Evolutionary conservation across 2,888 invertebrate genomes (phyloP), one percentile per base, ranked within the genome.

Genomic region (Tenthredo livida): DNA sequence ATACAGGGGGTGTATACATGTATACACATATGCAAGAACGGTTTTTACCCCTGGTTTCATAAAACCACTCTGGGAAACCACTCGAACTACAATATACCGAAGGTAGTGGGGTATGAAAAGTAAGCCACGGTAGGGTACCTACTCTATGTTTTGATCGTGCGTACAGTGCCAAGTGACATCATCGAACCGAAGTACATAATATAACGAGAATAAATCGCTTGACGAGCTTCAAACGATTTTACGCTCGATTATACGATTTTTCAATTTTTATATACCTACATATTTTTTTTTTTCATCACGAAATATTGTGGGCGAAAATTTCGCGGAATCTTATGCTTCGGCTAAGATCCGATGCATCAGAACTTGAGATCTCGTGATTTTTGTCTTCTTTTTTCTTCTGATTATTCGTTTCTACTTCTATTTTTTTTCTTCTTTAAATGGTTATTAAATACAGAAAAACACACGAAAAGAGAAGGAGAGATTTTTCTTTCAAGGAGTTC

Each of bases 41-140:
- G 40, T 73, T 73, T 73, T 73, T 73, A 37, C 40, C 37, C 37
- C 72, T 40, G n/a, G 54, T 7, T n/a, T 54, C 43, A 10, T 40
- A 43, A 73, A 37, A 37, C 40, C 72, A 43, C 72, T 37, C 7
- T 33, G 33, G 12, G 0, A 29, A 33, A 9, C 17, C 25, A 33
- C 67, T 33, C 33, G 33, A 33, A 67, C 67, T 29, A 33, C 33
- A 33, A 33, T 67, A 33, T 29, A 25, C 25, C 12, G 29, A 65
- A 65, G 29, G 21, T n/a, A 21, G 65, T n/a, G 25, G 29, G 25
- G 10, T 25, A 29, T 25, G 9, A 73, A 43, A 73, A 67, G 37
- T 67, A 29, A 67, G 25, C 67, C 25, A 67, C 67, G 25, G 1
- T 15, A 33, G n/a, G 29, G 67, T 61, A 12, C 47, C 47, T 12